Conservation (phyloP, 1,140 invertebrate species). For the Drosophila parvula region DNA sequence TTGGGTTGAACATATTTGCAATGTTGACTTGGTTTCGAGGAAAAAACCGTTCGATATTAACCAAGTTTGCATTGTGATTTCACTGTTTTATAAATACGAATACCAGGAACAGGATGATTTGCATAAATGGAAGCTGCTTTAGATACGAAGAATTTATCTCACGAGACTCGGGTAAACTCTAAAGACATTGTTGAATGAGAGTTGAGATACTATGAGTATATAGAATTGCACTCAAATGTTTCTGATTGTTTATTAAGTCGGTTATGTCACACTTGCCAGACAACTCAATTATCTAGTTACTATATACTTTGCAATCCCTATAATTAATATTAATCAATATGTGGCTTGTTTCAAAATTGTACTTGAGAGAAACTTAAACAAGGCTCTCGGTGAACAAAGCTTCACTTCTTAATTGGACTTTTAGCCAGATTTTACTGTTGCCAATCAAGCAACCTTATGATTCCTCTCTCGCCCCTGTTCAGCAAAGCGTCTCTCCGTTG, state of each 20-base stretch:
- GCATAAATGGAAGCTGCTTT: slow-evolving; percentile 9
- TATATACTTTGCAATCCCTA: neutral
- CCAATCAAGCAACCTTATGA: neutral
- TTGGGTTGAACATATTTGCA: slow-evolving; percentile 35
- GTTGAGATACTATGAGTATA: neutral
- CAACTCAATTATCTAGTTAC: slow-evolving; percentile 8
- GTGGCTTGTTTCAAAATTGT: neutral
- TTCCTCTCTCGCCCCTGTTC: neutral
- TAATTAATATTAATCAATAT: neutral
- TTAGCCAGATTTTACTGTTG: neutral
- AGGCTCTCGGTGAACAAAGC: no score
- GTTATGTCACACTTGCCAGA: slow-evolving; percentile 8
- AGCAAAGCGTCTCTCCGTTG: slow-evolving; percentile 1
- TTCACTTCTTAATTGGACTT: neutral
- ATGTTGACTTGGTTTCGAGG: slow-evolving; percentile 44
- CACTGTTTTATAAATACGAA: slow-evolving; percentile 41
- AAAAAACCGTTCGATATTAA: slow-evolving; percentile 42
- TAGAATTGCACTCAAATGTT: neutral
- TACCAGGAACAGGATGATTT: slow-evolving; percentile 22
- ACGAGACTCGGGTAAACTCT: neutral
- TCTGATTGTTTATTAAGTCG: neutral
- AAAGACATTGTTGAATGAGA: neutral
- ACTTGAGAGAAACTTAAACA: neutral
- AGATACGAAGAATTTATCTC: slow-evolving; percentile 1
- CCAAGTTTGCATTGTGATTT: slow-evolving; percentile 43